phyloP scores from a whole-genome alignment of 2,797 vertebrate species.

The Pristis pectinata region DNA sequence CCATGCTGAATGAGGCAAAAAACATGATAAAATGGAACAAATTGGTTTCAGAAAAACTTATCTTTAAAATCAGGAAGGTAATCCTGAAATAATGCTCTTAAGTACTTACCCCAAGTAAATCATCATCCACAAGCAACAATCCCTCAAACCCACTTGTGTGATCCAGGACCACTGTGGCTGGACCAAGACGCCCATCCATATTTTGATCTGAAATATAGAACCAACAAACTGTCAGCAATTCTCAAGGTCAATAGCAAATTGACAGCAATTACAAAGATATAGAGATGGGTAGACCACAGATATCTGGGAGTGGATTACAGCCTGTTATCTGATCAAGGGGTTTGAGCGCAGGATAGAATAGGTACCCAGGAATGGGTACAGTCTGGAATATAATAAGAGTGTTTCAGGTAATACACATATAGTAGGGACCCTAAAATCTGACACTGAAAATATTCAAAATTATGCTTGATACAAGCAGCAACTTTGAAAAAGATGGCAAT shows the following conservation, averaged over 20 bases:
- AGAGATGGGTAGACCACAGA: background rate
- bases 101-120: conserved; percentile 83
- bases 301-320: background rate
- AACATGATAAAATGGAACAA: background rate
- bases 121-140: conserved; percentile 88
- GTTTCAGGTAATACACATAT: background rate
- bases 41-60: background rate
- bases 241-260: background rate
- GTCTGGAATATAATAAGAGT: background rate
- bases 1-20: background rate
- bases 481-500: background rate
- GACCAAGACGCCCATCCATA: conserved; percentile 79
- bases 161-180: conserved; percentile 83
- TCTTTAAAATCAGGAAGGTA: background rate
- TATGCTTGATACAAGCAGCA: background rate
- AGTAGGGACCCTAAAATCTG: background rate
- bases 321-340: too few species aligned
- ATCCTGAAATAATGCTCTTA: background rate
- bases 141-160: conserved; percentile 96
- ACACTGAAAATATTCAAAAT: background rate
- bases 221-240: background rate
- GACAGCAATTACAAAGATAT: background rate
- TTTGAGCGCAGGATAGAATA: background rate
- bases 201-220: conserved; percentile 60
- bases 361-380: background rate